A percentile compares a stretch with the other conserved stretches of the same genome.
phyloP scores from a whole-genome alignment of 2,888 invertebrate species.

The Dexiosoma caninum region DNA sequence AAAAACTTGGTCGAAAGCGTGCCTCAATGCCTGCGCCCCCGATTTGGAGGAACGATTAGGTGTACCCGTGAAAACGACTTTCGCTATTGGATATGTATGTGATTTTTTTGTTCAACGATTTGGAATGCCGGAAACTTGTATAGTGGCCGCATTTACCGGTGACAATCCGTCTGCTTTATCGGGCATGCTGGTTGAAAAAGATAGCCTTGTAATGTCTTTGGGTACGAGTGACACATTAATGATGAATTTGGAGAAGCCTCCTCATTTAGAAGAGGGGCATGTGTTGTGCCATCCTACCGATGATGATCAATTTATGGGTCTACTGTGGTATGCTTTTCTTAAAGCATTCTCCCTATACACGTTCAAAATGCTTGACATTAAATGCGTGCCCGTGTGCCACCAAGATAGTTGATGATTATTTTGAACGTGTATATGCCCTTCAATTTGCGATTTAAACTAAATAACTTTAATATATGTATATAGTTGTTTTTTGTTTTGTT shows the following conservation, averaged over 20 bases:
- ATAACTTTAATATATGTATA: neutral
- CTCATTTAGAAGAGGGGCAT: conserved; percentile 87
- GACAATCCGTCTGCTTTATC: conserved; percentile 94
- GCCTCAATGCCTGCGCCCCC: conserved; percentile 88
- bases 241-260: conserved; percentile 84
- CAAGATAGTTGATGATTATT: too few relatives aligned
- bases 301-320: conserved; percentile 88
- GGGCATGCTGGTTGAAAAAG: conserved; percentile 88
- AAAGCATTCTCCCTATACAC: too few relatives aligned
- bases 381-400: too few relatives aligned
- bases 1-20: conserved; percentile 86
- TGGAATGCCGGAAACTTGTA: conserved; percentile 88
- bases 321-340: conserved; percentile 93
- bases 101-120: conserved; percentile 91
- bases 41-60: conserved; percentile 87
- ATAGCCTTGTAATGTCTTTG: conserved; percentile 91
- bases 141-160: conserved; percentile 93
- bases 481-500: too few relatives aligned
- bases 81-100: conserved; percentile 85
- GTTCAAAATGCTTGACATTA: too few relatives aligned
- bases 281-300: conserved; percentile 92
- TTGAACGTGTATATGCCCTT: too few relatives aligned
- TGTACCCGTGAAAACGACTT: conserved; percentile 84
- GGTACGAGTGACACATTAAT: conserved; percentile 97
- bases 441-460: neutral